Evolutionary conservation across 1,140 invertebrate species (phyloP), one percentile per base, ranked within the genome.

Genomic region (Antheraea pernyi): DNA sequence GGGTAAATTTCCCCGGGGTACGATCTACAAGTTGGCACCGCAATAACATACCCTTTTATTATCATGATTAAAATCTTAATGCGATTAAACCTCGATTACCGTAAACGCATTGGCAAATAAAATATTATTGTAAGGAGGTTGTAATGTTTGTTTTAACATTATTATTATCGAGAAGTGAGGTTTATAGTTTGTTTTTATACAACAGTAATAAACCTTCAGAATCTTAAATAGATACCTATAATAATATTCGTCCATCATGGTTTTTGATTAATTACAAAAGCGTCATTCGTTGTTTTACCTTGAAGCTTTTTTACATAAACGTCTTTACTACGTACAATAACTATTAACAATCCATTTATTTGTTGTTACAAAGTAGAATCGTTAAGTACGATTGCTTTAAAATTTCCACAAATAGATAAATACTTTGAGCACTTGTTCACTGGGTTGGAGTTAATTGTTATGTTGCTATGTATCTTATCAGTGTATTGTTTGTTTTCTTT

Each of bases 41-140:
- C 69, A 81, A 71, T 79, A 71, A 73, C 61, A 67, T 64, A 58
- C 65, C 67, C 60, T 70, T 30, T n/a, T 11, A 68, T 71, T 65
- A 59, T 62, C 70, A 19, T 71, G 70, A 89, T 87, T 82, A 79
- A 77, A 84, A 89, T 87, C 83, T 84, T 68, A 70, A 76, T 75
- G 69, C 68, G 74, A 73, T 74, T 73, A 73, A 7, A 59, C 39
- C 22, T 10, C 42, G 69, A 69, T 70, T 81, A 66, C 22, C 67
- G 59, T 30, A 13, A 68, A 67, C 37, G 22, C 16, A 59, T 22
- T 18, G 48, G 39, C 18, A 48, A 59, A 11, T 30, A 30, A 11
- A 18, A 37, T 18, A 53, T 48, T 59, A 18, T 30, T 37, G 22
- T 10, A 53, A 30, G 30, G 64, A 65, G 11, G 18, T 53, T 0